A percentile compares a stretch with the other conserved stretches of the same genome.
phyloP scores from a whole-genome alignment of 2,797 vertebrate species.

The Thalassophryne amazonica region DNA sequence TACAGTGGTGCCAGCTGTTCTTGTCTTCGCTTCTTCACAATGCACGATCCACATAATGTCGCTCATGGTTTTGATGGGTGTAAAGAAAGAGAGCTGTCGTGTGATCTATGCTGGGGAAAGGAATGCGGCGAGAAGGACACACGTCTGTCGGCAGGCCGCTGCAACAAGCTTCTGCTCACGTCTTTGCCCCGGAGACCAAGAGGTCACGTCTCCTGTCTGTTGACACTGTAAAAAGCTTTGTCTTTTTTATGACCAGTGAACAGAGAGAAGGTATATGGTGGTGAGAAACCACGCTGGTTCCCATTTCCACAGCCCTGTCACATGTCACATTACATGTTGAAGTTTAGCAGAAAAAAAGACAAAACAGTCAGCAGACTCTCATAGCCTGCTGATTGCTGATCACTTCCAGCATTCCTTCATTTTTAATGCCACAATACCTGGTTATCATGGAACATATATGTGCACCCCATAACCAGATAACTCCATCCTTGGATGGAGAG shows the following conservation, averaged over 20 bases:
- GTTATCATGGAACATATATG: too few species aligned
- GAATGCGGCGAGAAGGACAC: slow-evolving; percentile 67
- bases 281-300: slow-evolving; percentile 39
- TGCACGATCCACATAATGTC: slow-evolving; percentile 11
- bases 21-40: slow-evolving; percentile 35
- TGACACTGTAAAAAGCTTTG: slow-evolving; percentile 76
- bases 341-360: neutral
- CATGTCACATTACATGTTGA: neutral
- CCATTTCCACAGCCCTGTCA: slow-evolving; percentile 14
- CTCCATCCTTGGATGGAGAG: too few species aligned
- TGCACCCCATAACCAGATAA: too few species aligned
- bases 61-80: neutral
- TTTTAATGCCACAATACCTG: too few species aligned
- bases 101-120: slow-evolving; percentile 75
- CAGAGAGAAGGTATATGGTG: slow-evolving; percentile 27
- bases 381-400: too few species aligned
- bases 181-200: slow-evolving; percentile 54
- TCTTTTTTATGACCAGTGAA: slow-evolving; percentile 53
- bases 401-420: too few species aligned
- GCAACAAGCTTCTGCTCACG: slow-evolving; percentile 71
- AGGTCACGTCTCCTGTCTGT: slow-evolving; percentile 58
- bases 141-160: slow-evolving; percentile 62
- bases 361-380: too few species aligned
- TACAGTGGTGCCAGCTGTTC: slow-evolving; percentile 12
- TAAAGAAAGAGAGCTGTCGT: slow-evolving; percentile 30